Base-by-base conservation (phyloP, 2,113 vertebrate genomes). In the Oncorhynchus kisutch region DNA sequence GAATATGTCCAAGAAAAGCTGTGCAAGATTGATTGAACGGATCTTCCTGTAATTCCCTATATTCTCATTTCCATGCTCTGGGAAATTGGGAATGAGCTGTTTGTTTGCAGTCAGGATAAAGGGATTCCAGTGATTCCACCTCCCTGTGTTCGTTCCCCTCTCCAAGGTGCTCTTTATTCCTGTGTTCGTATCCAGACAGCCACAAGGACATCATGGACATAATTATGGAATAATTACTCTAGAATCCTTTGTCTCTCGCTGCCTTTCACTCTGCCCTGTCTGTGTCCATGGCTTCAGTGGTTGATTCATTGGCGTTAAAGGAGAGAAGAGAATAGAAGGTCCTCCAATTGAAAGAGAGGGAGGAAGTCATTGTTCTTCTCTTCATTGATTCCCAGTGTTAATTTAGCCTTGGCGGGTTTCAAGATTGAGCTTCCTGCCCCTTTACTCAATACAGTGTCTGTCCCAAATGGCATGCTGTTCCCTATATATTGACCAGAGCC, bases 241-340 rank as follows among this genome's bases (percentile, higher is more conserved):
- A 59, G 66, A 25, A 34, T 76, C 77, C 71, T 82, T 82, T 82
- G 77, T 82, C 80, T 82, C 22, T 4, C 67, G 18, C 18, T 1
- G 49, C 20, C 1, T 74, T 70, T 70, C 54, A 65, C 59, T 74
- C 57, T 31, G 27, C 34, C 67, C 65, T 24, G 74, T 54, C 68
- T 73, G 39, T 59, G 77, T 70, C 68, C 75, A 54, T 72, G 57
- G 49, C 65, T 57, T 69, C 68, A 18, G 54, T 48, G 76, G 74
- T 77, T 78, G 73, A 81, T 85, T 49, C 31, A 73, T 85, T 34
- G 81, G 80, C 81, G 81, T 72, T 83, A 78, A 76, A 76, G 25
- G 13, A 76, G 51, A 60, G 51, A 78, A 82, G 78, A 80, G 77
- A 78, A 78, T 80, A 51, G 62, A 78, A 76, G 67, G 68, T 60